Evolutionary conservation across 1,140 invertebrate genomes (phyloP).

Genomic region (Drosophila azteca): DNA sequence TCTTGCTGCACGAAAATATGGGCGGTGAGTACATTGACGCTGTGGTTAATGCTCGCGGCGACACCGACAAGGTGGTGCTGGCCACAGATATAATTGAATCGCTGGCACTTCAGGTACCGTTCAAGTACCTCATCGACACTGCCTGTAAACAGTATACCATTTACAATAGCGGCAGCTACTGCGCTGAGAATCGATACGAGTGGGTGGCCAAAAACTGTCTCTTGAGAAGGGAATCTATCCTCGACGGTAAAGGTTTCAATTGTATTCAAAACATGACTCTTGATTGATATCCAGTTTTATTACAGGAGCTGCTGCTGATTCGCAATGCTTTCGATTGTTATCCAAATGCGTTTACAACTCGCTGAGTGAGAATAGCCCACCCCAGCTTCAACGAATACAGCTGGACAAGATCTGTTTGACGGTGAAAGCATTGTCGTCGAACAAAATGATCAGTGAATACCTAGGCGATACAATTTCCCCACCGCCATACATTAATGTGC

Average conservation of each 20-base stretch:
- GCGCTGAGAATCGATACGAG: constrained; percentile 50
- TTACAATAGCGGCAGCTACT: constrained; percentile 33
- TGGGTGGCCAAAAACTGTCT: constrained; percentile 67
- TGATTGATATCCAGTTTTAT: not conserved
- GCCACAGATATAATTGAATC: constrained; percentile 67
- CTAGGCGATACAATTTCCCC: constrained; percentile 79
- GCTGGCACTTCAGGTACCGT: constrained; percentile 39
- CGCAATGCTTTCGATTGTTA: constrained; percentile 68
- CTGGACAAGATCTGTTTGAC: constrained; percentile 69
- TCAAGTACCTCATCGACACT: constrained; percentile 72
- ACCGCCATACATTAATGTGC: constrained; percentile 90
- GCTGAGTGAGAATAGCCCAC: constrained; percentile 25
- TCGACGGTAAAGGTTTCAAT: constrained; percentile 35
- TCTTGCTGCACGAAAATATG: constrained; percentile 57
- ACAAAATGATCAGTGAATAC: constrained; percentile 66
- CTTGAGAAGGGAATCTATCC: constrained; percentile 28
- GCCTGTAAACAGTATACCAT: constrained; percentile 35
- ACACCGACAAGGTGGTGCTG: constrained; percentile 56
- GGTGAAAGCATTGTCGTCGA: constrained; percentile 61
- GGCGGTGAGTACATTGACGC: constrained; percentile 41
- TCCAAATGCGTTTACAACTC: constrained; percentile 26
- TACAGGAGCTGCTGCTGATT: constrained; percentile 1
- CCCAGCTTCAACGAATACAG: constrained; percentile 51
- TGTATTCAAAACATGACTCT: not conserved
- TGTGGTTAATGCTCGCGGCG: constrained; percentile 15